Evolutionary conservation across 2,888 invertebrate species (phyloP).

Genomic region (Eucera pruinosa): DNA sequence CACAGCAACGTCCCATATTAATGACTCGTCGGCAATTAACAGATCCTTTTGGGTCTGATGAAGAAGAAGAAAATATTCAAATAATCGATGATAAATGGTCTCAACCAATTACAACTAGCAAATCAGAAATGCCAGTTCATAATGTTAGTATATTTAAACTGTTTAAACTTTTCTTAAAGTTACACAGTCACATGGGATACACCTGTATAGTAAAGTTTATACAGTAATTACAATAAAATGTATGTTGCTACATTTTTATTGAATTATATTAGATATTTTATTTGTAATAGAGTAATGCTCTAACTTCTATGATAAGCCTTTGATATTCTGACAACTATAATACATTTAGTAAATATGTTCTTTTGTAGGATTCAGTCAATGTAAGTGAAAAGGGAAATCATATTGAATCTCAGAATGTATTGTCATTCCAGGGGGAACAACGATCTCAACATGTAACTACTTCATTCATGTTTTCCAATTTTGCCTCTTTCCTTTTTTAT

Average conservation of each 20-base stretch:
- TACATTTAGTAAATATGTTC: slow-evolving; percentile 30
- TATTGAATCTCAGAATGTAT: slow-evolving; percentile 79
- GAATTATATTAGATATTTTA: no score
- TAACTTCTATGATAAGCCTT: neutral
- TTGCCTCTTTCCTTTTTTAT: slow-evolving; percentile 1
- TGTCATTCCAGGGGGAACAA: slow-evolving; percentile 79
- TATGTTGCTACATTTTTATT: no score
- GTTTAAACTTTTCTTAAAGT: slow-evolving; percentile 41
- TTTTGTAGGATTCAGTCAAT: slow-evolving; percentile 76
- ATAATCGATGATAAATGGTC: slow-evolving; percentile 81
- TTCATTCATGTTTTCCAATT: slow-evolving; percentile 10
- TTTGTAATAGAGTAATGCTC: neutral
- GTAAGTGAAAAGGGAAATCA: slow-evolving; percentile 78
- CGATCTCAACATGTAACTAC: slow-evolving; percentile 82
- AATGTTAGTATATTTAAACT: slow-evolving; percentile 80
- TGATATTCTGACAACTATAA: neutral
- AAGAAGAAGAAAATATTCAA: slow-evolving; percentile 86
- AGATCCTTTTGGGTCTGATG: slow-evolving; percentile 96
- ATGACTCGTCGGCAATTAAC: slow-evolving; percentile 94
- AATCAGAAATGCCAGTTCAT: slow-evolving; percentile 80
- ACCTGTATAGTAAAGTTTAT: neutral
- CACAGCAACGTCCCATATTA: slow-evolving; percentile 85
- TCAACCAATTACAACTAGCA: slow-evolving; percentile 80
- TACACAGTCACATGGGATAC: no score
- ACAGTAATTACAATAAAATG: neutral